Evolutionary conservation across 2,797 vertebrate species (phyloP).

Genomic region (Leptodactylus fallax): DNA sequence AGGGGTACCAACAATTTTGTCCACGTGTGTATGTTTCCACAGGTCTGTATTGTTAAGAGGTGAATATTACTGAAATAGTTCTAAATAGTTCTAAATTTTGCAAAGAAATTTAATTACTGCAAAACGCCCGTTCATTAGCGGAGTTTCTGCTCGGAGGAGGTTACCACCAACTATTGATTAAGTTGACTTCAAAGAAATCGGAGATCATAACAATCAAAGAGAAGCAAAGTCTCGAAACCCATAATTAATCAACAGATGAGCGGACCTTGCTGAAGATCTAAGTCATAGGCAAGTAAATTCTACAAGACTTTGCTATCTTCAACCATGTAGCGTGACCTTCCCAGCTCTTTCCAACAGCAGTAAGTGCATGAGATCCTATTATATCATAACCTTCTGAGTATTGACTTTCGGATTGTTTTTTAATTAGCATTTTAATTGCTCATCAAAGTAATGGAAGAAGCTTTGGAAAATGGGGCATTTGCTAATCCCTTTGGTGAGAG

Average conservation of each 20-base stretch:
- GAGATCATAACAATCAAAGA: slow-evolving; percentile 22
- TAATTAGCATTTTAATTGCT: slow-evolving; percentile 82
- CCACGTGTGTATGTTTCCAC: no score
- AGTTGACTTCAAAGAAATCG: slow-evolving; percentile 45
- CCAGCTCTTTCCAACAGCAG: slow-evolving; percentile 65
- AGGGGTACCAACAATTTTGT: no score
- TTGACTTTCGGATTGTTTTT: slow-evolving; percentile 75
- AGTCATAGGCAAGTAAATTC: slow-evolving; percentile 14
- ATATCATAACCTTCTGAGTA: slow-evolving; percentile 74
- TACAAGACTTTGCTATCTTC: slow-evolving; percentile 39
- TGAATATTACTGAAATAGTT: not conserved
- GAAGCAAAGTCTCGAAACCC: slow-evolving; percentile 32
- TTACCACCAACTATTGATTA: slow-evolving; percentile 33
- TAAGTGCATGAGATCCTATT: slow-evolving; percentile 67
- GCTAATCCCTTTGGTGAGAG: slow-evolving; percentile 75
- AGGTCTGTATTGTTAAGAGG: no score
- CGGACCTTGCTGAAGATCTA: slow-evolving; percentile 14
- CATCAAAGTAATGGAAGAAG: slow-evolving; percentile 75
- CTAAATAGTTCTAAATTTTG: not conserved
- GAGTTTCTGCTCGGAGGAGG: not conserved
- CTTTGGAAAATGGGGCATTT: slow-evolving; percentile 70
- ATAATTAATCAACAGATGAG: slow-evolving; percentile 47
- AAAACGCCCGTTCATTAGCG: slow-evolving; percentile 14
- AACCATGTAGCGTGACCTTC: slow-evolving; percentile 65
- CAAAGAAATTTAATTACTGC: not conserved